Evolutionary conservation across 2,888 invertebrate species (phyloP).

Genomic region (Lordiphosa fenestrarum): DNA sequence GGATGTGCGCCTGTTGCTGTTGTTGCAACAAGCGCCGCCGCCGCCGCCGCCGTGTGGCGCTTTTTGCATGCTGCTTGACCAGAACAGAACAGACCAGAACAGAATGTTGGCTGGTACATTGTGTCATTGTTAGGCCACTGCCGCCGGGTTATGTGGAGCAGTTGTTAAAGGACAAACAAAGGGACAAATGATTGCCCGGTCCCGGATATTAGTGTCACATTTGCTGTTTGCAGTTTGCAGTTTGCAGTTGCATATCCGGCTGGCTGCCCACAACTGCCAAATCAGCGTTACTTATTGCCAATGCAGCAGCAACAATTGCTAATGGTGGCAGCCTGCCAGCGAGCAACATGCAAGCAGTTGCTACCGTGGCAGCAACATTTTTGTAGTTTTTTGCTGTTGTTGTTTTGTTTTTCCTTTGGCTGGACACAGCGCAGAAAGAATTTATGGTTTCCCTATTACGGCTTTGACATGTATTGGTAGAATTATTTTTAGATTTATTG

Average conservation of each 20-base stretch:
- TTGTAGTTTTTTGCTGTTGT: constrained; percentile 30
- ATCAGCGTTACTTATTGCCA: constrained; percentile 75
- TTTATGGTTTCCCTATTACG: constrained; percentile 79
- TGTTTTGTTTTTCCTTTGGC: constrained; percentile 35
- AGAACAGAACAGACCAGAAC: constrained; percentile 11
- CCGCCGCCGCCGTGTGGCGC: constrained; percentile 55
- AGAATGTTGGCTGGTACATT: constrained; percentile 26
- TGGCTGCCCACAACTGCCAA: constrained; percentile 72
- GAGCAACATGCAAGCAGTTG: constrained; percentile 63
- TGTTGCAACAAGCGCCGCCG: constrained; percentile 58
- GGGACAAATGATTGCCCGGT: constrained; percentile 63
- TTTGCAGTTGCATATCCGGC: constrained; percentile 65
- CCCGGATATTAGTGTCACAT: constrained; percentile 72
- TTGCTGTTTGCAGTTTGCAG: too few relatives aligned
- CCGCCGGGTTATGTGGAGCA: constrained; percentile 64
- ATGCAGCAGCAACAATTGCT: constrained; percentile 57
- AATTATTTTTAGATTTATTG: constrained; percentile 78
- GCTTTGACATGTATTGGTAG: constrained; percentile 79
- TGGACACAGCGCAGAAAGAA: constrained; percentile 72
- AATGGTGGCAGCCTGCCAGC: constrained; percentile 60
- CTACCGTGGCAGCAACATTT: constrained; percentile 66
- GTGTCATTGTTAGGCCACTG: constrained; percentile 70
- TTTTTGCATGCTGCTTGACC: constrained; percentile 50
- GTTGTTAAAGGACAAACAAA: constrained; percentile 72
- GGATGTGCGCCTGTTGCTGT: constrained; percentile 46